Evolutionary conservation across 1,140 invertebrate species (phyloP).

Genomic region (Micrasema longulum): DNA sequence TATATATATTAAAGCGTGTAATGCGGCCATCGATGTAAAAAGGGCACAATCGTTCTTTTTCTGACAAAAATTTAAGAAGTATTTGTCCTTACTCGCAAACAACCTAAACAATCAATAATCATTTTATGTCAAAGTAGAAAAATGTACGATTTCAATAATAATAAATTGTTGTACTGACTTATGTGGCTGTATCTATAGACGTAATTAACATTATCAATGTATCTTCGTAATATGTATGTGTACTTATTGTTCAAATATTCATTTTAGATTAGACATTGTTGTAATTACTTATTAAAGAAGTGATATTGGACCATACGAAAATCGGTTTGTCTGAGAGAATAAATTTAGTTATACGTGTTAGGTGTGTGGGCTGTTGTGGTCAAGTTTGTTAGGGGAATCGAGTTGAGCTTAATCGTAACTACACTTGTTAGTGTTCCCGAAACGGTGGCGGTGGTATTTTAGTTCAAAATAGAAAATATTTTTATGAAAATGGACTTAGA

Average conservation of each 20-base stretch:
- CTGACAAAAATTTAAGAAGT: no score
- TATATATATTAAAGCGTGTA: no score
- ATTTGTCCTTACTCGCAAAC: no score
- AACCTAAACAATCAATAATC: no score
- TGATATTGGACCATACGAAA: conserved; percentile 40
- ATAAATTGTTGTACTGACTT: conserved; percentile 54
- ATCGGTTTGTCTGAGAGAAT: conserved; percentile 26
- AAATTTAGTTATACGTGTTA: background rate
- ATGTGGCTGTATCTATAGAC: conserved; percentile 54
- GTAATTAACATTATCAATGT: conserved; percentile 13
- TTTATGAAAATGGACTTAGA: conserved; percentile 42
- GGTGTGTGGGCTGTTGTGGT: background rate
- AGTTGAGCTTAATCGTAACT: conserved; percentile 41
- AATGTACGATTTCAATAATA: conserved; percentile 54
- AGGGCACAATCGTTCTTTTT: no score
- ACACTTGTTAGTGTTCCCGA: conserved; percentile 8
- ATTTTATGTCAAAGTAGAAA: conserved; percentile 28
- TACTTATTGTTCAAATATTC: conserved; percentile 43
- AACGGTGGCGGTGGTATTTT: background rate
- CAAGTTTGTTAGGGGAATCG: conserved; percentile 30
- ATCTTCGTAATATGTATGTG: conserved; percentile 23
- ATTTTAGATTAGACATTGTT: conserved; percentile 43
- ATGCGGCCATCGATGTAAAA: no score
- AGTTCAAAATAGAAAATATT: conserved; percentile 44
- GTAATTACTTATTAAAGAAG: conserved; percentile 35